phyloP scores from a whole-genome alignment of 2,888 invertebrate species.

The Chesias legatella region DNA sequence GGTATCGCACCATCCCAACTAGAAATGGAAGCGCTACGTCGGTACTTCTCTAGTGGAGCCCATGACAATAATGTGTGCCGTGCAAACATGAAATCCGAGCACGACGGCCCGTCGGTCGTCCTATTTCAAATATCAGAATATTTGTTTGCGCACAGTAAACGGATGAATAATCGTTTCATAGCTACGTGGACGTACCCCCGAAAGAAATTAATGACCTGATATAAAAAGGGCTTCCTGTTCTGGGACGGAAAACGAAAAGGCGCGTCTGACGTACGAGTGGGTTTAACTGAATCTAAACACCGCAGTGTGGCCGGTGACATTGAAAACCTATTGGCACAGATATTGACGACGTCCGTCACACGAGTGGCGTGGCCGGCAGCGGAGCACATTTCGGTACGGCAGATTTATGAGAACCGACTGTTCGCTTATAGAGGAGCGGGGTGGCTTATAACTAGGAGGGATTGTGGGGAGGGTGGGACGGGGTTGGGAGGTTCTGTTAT shows the following conservation, averaged over 20 bases:
- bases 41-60: conserved; percentile 37
- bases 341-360: conserved; percentile 56
- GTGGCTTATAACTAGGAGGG: conserved; percentile 54
- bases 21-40: conserved; percentile 45
- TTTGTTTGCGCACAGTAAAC: conserved; percentile 38
- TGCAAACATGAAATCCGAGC: conserved; percentile 37
- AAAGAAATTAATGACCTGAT: conserved; percentile 38
- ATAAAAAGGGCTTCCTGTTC: conserved; percentile 40
- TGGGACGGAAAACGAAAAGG: conserved; percentile 42
- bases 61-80: conserved; percentile 44
- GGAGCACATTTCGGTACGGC: conserved; percentile 70
- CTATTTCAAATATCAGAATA: conserved; percentile 39
- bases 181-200: conserved; percentile 30
- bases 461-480: conserved; percentile 50
- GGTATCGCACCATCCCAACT: conserved; percentile 64
- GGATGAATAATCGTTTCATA: conserved; percentile 39
- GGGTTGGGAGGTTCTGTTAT: conserved; percentile 71
- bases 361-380: conserved; percentile 49
- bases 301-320: conserved; percentile 45
- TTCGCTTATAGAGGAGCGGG: conserved; percentile 54
- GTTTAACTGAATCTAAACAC: conserved; percentile 48
- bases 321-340: conserved; percentile 69
- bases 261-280: conserved; percentile 40
- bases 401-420: conserved; percentile 72
- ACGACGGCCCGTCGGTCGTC: conserved; percentile 28